Base-by-base conservation (phyloP, 1,140 invertebrate genomes). In the Calephelis virginiensis region DNA sequence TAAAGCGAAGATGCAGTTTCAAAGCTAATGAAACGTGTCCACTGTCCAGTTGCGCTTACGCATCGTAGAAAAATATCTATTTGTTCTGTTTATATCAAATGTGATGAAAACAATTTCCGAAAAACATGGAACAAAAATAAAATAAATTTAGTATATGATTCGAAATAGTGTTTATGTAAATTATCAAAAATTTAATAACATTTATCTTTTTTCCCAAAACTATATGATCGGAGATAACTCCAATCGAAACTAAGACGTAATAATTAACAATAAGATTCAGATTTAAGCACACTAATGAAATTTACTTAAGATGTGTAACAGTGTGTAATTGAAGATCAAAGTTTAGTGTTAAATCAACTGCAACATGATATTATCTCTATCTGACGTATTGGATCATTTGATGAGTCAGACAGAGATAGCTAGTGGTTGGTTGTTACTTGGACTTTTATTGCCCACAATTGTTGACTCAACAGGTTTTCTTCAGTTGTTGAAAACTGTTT, bases 381-480 rank as follows among this genome's bases (percentile, higher is more conserved):
- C 70, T 73, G 17, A 69, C 70, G 38, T 8, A 28, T 66, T 64
- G 11, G 40, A 61, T 13, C 38, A n/a, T 67, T 50, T 72, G 5
- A 65, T 50, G 45, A 53, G 73, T 61, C 61, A 37, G 72, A 87
- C 70, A 74, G 80, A 85, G 85, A 77, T 8, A 59, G 64, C 3
- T 77, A 76, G 81, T 76, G 37, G 49, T 69, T 76, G 79, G 67
- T 73, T 63, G 17, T 56, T 68, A 45, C 67, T 43, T 43, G 71
- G 72, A 69, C 71, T 74, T 67, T 82, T 79, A 70, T 67, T 78
- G 77, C 80, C 78, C 81, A 83, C 78, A 78, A 79, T 81, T 77
- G 80, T 83, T 85, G 84, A 89, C 74, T 87, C 78, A 86, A 90
- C 87, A 86, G 85, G 86, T 90, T 90, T 86, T 76, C 48, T 61